Evolutionary conservation across 1,140 invertebrate genomes (phyloP).

Genomic region (Pseudoatta argentina): DNA sequence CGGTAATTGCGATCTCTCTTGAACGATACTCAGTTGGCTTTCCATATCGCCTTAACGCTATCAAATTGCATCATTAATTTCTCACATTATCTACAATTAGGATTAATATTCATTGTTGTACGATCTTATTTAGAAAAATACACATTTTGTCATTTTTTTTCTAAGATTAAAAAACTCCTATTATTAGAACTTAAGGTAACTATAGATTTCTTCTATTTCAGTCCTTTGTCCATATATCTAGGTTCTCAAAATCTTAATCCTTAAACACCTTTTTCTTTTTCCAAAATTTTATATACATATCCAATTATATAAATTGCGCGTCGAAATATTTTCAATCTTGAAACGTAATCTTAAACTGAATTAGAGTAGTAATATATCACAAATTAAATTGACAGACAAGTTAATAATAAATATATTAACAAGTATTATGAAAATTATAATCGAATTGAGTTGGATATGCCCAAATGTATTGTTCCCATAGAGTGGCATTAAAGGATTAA

Average conservation of each 20-base stretch:
- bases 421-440: too few relatives aligned
- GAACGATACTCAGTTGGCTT: conserved; percentile 36
- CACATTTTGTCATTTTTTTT: background rate
- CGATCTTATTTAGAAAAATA: background rate
- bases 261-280: too few relatives aligned
- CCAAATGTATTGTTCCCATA: too few relatives aligned
- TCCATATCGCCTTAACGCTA: conserved; percentile 50
- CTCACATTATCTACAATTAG: conserved; percentile 43
- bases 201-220: background rate
- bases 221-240: background rate
- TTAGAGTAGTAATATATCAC: too few relatives aligned
- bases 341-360: too few relatives aligned
- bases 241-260: background rate
- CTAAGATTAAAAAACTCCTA: background rate
- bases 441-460: too few relatives aligned
- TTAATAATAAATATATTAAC: too few relatives aligned
- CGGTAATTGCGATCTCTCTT: conserved; percentile 61
- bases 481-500: too few relatives aligned
- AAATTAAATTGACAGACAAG: too few relatives aligned
- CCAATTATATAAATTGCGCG: too few relatives aligned
- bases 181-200: conserved; percentile 1
- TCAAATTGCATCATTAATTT: conserved; percentile 56
- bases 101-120: conserved; percentile 12
- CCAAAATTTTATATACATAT: too few relatives aligned
- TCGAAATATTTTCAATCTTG: too few relatives aligned